Evolutionary conservation across 2,797 vertebrate species (phyloP).

Genomic region (Rallus crepitans): DNA sequence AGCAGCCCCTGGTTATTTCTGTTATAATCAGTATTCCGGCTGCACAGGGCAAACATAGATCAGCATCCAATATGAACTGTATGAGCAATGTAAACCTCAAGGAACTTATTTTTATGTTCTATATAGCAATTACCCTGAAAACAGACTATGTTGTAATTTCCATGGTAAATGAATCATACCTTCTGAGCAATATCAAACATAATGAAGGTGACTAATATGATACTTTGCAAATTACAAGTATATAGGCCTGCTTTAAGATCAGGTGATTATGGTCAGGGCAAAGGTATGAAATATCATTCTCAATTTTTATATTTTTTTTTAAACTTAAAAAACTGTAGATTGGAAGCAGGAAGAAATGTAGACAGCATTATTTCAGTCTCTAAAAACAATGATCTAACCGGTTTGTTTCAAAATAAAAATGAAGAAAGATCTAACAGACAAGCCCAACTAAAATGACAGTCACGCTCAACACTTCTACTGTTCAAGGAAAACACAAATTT

Average conservation of each 20-base stretch:
- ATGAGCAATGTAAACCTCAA: neutral
- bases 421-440: neutral
- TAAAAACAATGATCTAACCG: neutral
- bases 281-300: neutral
- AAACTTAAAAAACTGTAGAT: no score
- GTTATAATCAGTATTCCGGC: neutral
- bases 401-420: neutral
- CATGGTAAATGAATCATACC: neutral
- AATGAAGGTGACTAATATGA: neutral
- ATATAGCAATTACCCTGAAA: neutral
- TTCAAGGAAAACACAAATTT: neutral
- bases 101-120: neutral
- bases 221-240: neutral
- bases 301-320: neutral
- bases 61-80: neutral
- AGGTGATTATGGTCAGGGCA: neutral
- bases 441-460: neutral
- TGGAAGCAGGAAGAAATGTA: neutral
- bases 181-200: neutral
- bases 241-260: neutral
- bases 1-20: neutral
- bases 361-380: neutral
- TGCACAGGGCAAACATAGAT: neutral
- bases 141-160: neutral
- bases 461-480: neutral